Base-by-base conservation (phyloP, 1,140 invertebrate species). In the Adelges cooleyi region DNA sequence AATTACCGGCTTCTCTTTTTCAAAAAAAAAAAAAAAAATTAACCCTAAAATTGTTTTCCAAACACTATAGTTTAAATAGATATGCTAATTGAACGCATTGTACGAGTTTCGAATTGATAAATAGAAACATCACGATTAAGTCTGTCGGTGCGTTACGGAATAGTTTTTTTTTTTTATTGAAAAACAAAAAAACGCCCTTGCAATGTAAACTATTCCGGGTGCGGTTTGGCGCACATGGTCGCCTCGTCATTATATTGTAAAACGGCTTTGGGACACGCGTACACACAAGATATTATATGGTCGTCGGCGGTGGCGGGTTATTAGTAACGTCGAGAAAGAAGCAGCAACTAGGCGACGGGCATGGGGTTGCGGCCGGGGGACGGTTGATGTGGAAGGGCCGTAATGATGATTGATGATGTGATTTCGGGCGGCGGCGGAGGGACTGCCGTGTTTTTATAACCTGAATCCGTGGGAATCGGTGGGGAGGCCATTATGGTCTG, bases 371-470 rank as follows among this genome's bases (percentile, higher is more conserved):
- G 29, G 36, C 15, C n/a, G 29, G 29, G 29, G 29, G 29, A 11
- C 11, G 29, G 29, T 33, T 33, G 29, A 33, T 33, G 5, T 33
- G 33, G 17, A 20, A 25, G 38, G 44, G 38, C 25, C 38, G 33
- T 56, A 59, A 59, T 59, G 54, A 59, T 59, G 54, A 59, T 59
- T 59, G 54, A 59, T 59, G 13, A 59, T 59, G 54, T 44, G 54
- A 59, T 40, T 56, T 59, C 44, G 22, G 53, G 23, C 40, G 1
- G 38, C 38, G 23, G 53, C 23, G 15, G 17, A 20, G 38, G 20
- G 29, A 4, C 22, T 18, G 51, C 17, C 33, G 33, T 38, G 53
- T 46, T 59, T 59, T 59, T 29, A 59, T n/a, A 59, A 59, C 42
- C 54, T 18, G n/a, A 46, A 59, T 46, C 20, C 54, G 54, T 59